A percentile compares a stretch with the other conserved stretches of the same genome.
These are phyloP conservation scores for Symphodus melops DNA, from an alignment of 2,113 vertebrate genomes.

Conservation along the genomic window DNA sequence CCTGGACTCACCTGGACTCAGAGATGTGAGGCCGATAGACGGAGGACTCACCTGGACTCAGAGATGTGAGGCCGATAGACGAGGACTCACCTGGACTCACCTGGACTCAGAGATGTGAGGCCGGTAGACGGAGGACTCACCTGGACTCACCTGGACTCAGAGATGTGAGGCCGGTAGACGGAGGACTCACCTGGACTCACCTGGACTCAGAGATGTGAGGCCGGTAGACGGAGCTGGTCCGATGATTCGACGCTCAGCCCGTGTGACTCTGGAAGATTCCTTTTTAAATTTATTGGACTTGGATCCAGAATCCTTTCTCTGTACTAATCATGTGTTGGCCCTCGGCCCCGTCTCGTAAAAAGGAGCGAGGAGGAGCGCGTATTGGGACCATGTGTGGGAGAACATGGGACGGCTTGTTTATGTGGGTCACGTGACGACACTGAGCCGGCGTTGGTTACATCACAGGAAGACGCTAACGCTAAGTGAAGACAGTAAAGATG, in stretches of 20 bases:
- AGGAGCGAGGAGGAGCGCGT: conserved; percentile 24
- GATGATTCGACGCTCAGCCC: too few species aligned
- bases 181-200: conserved; percentile 5
- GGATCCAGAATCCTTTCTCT: conserved; percentile 37
- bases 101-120: background rate
- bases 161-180: background rate
- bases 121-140: background rate
- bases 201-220: background rate
- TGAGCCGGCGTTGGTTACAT: background rate
- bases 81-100: conserved; percentile 8
- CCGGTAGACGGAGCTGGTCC: background rate
- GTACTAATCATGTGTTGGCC: conserved; percentile 54
- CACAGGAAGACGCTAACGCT: background rate
- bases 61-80: background rate
- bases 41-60: conserved; percentile 22
- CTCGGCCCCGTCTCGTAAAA: conserved; percentile 57
- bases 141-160: conserved; percentile 23
- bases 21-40: background rate
- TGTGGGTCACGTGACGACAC: conserved; percentile 27
- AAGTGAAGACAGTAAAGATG: conserved; percentile 11
- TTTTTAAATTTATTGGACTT: conserved; percentile 39
- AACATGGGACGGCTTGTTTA: conserved; percentile 39
- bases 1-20: conserved; percentile 22
- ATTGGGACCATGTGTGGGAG: conserved; percentile 57
- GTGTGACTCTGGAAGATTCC: conserved; percentile 36